phyloP scores from a whole-genome alignment of 2,113 vertebrate species.

The Rhodinocichla rosea region DNA sequence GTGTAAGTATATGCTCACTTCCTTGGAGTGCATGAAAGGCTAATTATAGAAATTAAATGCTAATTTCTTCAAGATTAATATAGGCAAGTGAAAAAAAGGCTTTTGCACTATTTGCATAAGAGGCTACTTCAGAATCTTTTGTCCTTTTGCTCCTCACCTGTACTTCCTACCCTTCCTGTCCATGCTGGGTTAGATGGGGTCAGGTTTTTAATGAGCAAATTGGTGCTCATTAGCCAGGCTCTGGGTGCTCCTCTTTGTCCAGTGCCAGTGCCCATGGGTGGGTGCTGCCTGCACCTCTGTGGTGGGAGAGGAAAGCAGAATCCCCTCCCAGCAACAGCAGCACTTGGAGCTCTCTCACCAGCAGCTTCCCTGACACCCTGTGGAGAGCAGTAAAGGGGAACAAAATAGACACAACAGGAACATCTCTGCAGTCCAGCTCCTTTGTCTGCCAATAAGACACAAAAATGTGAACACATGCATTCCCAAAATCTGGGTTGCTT shows the following conservation, averaged over 20 bases:
- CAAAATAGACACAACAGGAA: background rate
- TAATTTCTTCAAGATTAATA: constrained; percentile 40
- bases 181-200: background rate
- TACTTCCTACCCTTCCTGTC: background rate
- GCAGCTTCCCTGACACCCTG: background rate
- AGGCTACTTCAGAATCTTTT: background rate
- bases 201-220: background rate
- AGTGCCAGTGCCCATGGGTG: background rate
- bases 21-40: constrained; percentile 17
- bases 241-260: background rate
- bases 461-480: accelerated
- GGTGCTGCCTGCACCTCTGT: background rate
- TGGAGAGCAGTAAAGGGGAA: background rate
- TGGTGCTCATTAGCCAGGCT: background rate
- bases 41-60: constrained; percentile 64
- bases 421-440: background rate
- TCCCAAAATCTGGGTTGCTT: background rate
- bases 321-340: background rate
- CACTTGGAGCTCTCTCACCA: background rate
- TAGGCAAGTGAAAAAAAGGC: background rate
- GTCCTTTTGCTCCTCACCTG: background rate
- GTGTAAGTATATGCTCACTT: background rate
- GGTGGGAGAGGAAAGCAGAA: background rate
- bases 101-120: background rate
- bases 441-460: background rate